These are phyloP conservation scores for Ophioninae sp. DNA, from an alignment of 2,888 invertebrate genomes.

Conservation along the genomic window DNA sequence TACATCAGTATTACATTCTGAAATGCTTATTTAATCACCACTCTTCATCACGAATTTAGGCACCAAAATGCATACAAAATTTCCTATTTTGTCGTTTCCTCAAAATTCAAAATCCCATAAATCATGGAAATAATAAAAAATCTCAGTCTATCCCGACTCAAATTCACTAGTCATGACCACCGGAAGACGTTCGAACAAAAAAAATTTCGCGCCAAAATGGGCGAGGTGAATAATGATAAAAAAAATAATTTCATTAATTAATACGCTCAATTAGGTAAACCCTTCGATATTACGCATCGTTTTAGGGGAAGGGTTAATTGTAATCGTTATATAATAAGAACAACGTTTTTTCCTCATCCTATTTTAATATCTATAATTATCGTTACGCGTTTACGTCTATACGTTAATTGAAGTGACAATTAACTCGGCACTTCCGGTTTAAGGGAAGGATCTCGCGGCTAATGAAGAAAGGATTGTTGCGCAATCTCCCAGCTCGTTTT, in stretches of 20 bases:
- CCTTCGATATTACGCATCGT: background rate
- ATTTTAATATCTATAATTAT: background rate
- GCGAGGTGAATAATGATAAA: too few species aligned
- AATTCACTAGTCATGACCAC: too few species aligned
- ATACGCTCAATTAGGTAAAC: background rate
- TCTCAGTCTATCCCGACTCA: too few species aligned
- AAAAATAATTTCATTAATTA: background rate
- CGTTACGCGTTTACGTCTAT: background rate
- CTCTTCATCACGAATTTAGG: too few species aligned
- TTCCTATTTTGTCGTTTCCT: too few species aligned
- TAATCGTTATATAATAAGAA: background rate
- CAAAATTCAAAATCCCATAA: too few species aligned
- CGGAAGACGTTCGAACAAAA: too few species aligned
- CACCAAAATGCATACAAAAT: too few species aligned
- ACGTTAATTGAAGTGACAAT: background rate
- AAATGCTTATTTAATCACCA: too few species aligned
- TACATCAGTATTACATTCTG: too few species aligned
- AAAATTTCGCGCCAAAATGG: too few species aligned
- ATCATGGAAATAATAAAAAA: too few species aligned
- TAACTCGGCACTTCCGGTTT: conserved; percentile 1
- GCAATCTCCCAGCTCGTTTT: background rate
- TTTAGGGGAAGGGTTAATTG: background rate
- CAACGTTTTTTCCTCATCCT: background rate
- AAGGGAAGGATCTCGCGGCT: background rate
- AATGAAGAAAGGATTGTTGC: background rate